These are phyloP conservation scores for Semotilus atromaculatus DNA, from an alignment of 2,797 vertebrate genomes.

Conservation along the genomic window DNA sequence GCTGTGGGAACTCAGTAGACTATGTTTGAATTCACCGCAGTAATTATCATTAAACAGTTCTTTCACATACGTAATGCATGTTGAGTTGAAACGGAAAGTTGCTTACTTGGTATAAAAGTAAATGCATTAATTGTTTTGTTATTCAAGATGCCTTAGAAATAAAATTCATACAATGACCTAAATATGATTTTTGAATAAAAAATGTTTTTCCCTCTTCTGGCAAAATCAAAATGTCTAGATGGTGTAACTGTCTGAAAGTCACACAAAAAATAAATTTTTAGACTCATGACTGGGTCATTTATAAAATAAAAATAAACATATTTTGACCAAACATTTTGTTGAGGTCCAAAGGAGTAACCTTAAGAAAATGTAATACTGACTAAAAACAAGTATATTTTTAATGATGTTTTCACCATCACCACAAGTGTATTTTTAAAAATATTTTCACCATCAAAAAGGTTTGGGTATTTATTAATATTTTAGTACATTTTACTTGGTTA, in stretches of 20 bases:
- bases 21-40: neutral
- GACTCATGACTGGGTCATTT: neutral
- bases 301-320: neutral
- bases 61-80: neutral
- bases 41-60: constrained; percentile 19
- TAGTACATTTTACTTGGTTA: neutral
- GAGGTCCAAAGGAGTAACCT: too few species aligned
- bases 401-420: too few species aligned
- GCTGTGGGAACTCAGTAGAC: constrained; percentile 42
- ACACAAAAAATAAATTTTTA: too few species aligned
- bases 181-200: neutral
- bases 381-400: neutral
- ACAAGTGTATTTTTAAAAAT: neutral
- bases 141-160: neutral
- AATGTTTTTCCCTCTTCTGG: neutral
- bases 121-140: neutral
- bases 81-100: neutral
- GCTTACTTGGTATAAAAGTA: neutral
- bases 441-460: neutral
- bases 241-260: too few species aligned
- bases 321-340: neutral
- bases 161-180: neutral
- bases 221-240: neutral
- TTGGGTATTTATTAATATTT: neutral
- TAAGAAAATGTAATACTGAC: neutral